Evolutionary conservation across 2,888 invertebrate genomes (phyloP), one percentile per base, ranked within the genome.

Genomic region (Epirrhoe alternata): DNA sequence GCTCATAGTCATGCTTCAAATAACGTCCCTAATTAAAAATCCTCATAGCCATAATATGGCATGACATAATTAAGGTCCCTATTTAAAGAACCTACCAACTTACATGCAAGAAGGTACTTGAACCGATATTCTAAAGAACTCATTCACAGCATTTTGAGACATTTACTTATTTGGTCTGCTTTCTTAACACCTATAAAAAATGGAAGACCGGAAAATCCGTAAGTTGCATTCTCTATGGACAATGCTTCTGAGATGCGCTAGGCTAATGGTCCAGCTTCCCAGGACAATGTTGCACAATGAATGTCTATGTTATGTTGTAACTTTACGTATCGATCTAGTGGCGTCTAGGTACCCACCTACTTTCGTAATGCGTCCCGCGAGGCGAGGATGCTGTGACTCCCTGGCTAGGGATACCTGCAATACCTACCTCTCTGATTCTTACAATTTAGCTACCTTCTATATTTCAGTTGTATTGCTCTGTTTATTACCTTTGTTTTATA

Each of bases 281-380:
- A 77, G 72, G 76, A 79, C 79, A 78, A 78, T 79, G 81, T 82
- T 83, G 81, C 81, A 80, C 82, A 78, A 77, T 73, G 74, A 83
- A 82, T 80, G 78, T 75, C 83, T 83, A 78, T 82, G 84, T 86
- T 68, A 66, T 72, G 86, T 87, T 86, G 85, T 84, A 81, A 82
- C 77, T 80, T 81, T 84, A 80, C 88, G 85, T 91, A 92, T 92
- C 88, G 92, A 92, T 92, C 90, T 87, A 78, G 82, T 80, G 81
- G 79, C 81, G 86, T 88, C 86, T 87, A 89, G 90, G 54, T 89
- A 60, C 49, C 42, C 55, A 64, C 64, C 60, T 65, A 87, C 88
- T 90, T 86, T 86, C 86, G 86, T 91, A 92, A 92, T 92, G 92
- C 85, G 87, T 89, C 92, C 89, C 90, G 71, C 51, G 90, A 85